phyloP scores from a whole-genome alignment of 2,113 vertebrate genomes.

The Corythoichthys intestinalis region DNA sequence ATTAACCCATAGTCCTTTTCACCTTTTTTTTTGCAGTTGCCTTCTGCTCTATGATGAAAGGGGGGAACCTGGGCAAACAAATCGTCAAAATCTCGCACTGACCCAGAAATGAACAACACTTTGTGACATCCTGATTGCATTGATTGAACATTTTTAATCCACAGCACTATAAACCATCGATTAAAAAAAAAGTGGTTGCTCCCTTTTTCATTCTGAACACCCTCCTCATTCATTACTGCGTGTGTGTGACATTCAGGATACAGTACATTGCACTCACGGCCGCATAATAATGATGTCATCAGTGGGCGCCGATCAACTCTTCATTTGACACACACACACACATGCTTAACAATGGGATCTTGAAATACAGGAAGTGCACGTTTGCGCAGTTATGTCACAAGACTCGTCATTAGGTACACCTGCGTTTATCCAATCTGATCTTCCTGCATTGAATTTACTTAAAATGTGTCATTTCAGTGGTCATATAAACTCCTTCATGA shows the following conservation, averaged over 20 bases:
- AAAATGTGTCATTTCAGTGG: not conserved
- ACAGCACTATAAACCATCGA: constrained; percentile 71
- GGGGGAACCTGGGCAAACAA: constrained; percentile 92
- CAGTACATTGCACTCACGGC: constrained; percentile 26
- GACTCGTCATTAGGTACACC: not conserved
- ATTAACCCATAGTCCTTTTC: not conserved
- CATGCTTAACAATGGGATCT: not conserved
- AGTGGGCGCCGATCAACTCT: not conserved
- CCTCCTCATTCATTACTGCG: not conserved
- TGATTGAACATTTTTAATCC: constrained; percentile 68
- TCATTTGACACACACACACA: not conserved
- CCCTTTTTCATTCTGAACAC: not conserved
- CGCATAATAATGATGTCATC: constrained; percentile 13
- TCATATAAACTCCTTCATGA: not conserved
- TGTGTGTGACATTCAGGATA: not conserved
- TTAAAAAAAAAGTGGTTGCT: constrained; percentile 39
- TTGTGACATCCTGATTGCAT: constrained; percentile 20
- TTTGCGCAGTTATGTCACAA: not conserved
- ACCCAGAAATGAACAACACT: constrained; percentile 1
- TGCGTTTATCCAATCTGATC: not conserved
- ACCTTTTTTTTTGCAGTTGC: constrained; percentile 75
- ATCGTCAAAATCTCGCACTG: constrained; percentile 82
- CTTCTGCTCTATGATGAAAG: constrained; percentile 94
- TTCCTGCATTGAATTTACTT: not conserved
- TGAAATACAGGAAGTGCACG: not conserved